Base-by-base conservation (phyloP, 2,888 invertebrate genomes). In the Lithophane semibrunnea region DNA sequence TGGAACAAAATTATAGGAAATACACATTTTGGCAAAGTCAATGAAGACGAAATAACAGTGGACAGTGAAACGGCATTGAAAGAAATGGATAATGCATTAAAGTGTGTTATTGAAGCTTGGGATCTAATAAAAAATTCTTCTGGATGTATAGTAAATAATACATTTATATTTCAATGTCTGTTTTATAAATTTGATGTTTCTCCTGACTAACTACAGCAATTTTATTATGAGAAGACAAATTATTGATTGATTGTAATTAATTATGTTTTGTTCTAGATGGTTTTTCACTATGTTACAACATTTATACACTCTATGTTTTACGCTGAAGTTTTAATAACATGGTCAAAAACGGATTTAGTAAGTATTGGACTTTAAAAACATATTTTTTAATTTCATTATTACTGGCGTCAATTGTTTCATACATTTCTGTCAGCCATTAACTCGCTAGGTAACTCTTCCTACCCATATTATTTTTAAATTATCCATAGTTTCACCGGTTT, bases 201-300 rank as follows among this genome's bases (percentile, higher is more conserved):
- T n/a, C 21, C 24, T 12, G 8, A 5, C 9, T 65, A 47, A 0
- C 3, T 5, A 16, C 21, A 44, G 5, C 10, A 3, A 24, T 7
- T 10, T 56, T 21, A n/a, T 71, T 4, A n/a, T 29, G 18, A 72
- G 12, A 3, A 49, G 29, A 37, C 18, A 7, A 16, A 44, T 47
- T 54, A 24, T 16, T 24, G 29, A 29, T 16, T n/a, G 4, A 16
- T 29, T 29, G 2, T 65, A 65, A 42, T 58, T 60, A 54, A 42
- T 29, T 29, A n/a, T 21, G 0, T 83, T 79, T 24, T 47, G 16
- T 76, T 76, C 4, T 29, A 82, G 82, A 71, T 84, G 21, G 24
- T 84, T 4, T 63, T 70, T 16, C 70, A 82, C n/a, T 84, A 44
- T 37, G 42, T 84, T 12, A 80, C 85, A 67, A 80, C 85, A 13